Percentiles rank a stretch among this genome's conserved stretches.
phyloP scores from a whole-genome alignment of 2,113 vertebrate genomes.

The Saguinus midas region DNA sequence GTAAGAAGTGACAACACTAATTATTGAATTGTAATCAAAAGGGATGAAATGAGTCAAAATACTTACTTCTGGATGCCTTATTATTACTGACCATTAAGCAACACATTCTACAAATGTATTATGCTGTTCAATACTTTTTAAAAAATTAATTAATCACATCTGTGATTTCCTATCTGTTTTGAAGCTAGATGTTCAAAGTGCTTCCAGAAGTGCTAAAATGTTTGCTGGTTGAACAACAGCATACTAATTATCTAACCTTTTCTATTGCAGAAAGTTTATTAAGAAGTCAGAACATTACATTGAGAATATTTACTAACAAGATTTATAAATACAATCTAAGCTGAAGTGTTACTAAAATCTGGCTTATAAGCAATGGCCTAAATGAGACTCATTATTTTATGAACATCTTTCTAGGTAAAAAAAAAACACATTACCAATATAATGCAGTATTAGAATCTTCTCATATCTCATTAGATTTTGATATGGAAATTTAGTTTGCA shows the following conservation, averaged over 20 bases:
- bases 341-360: constrained; percentile 30
- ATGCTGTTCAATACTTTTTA: not conserved
- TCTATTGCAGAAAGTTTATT: not conserved
- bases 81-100: constrained; percentile 27
- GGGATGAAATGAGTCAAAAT: not conserved
- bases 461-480: constrained; percentile 55
- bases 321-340: constrained; percentile 60
- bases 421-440: not conserved
- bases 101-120: not conserved
- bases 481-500: constrained; percentile 47
- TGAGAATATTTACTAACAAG: constrained; percentile 58
- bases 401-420: constrained; percentile 18
- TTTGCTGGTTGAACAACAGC: not conserved
- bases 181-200: not conserved
- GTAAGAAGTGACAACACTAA: not conserved
- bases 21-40: constrained; percentile 24
- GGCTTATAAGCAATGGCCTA: constrained; percentile 34
- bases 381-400: constrained; percentile 26
- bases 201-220: not conserved
- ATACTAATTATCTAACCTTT: constrained; percentile 36
- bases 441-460: not conserved
- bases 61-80: not conserved
- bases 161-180: constrained; percentile 14
- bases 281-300: constrained; percentile 31
- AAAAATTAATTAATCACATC: not conserved